These are phyloP conservation scores for Endomychus coccineus DNA, from an alignment of 2,888 invertebrate species.

Conservation along the genomic window DNA sequence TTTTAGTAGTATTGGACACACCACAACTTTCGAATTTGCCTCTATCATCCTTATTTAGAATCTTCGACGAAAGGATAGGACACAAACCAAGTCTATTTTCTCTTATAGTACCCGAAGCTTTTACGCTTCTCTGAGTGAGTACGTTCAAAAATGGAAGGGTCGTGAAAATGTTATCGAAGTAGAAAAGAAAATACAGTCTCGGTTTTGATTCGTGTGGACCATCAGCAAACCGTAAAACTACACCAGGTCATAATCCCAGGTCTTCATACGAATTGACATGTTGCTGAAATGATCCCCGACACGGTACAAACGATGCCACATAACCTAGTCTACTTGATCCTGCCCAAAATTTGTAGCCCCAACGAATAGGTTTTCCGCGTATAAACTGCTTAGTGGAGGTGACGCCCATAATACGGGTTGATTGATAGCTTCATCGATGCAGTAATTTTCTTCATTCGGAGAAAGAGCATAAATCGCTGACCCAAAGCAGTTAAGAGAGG, in stretches of 20 bases:
- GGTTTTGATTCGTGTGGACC: constrained; percentile 5
- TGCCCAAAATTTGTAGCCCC: constrained; percentile 27
- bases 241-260: constrained; percentile 16
- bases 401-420: constrained; percentile 34
- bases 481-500: constrained; percentile 26
- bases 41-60: constrained; percentile 12
- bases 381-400: constrained; percentile 29
- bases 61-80: constrained; percentile 5
- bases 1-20: constrained; percentile 2
- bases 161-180: constrained; percentile 25
- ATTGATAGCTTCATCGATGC: constrained; percentile 36
- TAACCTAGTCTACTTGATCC: constrained; percentile 25
- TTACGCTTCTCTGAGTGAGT: constrained; percentile 13
- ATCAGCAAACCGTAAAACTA: constrained; percentile 18
- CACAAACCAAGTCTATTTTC: constrained; percentile 15
- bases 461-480: constrained; percentile 25
- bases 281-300: too few species aligned
- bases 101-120: constrained; percentile 19
- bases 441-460: constrained; percentile 27
- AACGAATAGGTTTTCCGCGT: constrained; percentile 28
- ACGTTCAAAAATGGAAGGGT: constrained; percentile 16
- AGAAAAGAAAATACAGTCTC: constrained; percentile 9
- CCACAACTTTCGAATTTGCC: constrained; percentile 6
- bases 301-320: constrained; percentile 26
- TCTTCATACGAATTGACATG: constrained; percentile 23